These are phyloP conservation scores for Epinotia demarniana DNA, from an alignment of 2,888 invertebrate species.

Conservation along the genomic window DNA sequence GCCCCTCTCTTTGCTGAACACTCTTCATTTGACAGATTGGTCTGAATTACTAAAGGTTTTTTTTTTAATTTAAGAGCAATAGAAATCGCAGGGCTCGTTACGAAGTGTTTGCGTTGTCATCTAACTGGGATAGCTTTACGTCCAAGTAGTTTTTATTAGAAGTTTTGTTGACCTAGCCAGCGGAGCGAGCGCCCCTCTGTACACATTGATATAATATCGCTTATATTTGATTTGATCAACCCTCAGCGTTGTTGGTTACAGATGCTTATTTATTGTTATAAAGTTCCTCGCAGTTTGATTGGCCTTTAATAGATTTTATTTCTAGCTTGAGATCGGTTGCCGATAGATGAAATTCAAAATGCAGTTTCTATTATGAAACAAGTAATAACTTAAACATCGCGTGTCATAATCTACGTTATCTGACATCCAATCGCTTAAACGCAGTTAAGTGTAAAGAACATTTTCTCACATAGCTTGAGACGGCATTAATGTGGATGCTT, in stretches of 20 bases:
- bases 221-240: slow-evolving; percentile 75
- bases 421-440: slow-evolving; percentile 21
- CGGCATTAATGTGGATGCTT: slow-evolving; percentile 31
- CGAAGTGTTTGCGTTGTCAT: slow-evolving; percentile 68
- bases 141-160: slow-evolving; percentile 82
- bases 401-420: slow-evolving; percentile 25
- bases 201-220: slow-evolving; percentile 75
- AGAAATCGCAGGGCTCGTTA: slow-evolving; percentile 65
- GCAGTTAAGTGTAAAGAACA: slow-evolving; percentile 36
- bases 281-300: slow-evolving; percentile 53
- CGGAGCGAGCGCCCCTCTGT: slow-evolving; percentile 67
- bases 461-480: slow-evolving; percentile 31
- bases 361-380: slow-evolving; percentile 19
- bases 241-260: slow-evolving; percentile 56
- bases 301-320: slow-evolving; percentile 35
- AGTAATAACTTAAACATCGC: slow-evolving; percentile 14
- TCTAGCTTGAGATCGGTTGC: slow-evolving; percentile 1
- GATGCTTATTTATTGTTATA: slow-evolving; percentile 59
- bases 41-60: slow-evolving; percentile 80
- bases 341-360: slow-evolving; percentile 14
- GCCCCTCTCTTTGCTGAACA: slow-evolving; percentile 82
- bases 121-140: slow-evolving; percentile 63
- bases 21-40: slow-evolving; percentile 84
- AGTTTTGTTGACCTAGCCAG: slow-evolving; percentile 72
- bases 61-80: slow-evolving; percentile 81